phyloP scores from a whole-genome alignment of 2,888 invertebrate genomes.

The Dascillus cervinus region DNA sequence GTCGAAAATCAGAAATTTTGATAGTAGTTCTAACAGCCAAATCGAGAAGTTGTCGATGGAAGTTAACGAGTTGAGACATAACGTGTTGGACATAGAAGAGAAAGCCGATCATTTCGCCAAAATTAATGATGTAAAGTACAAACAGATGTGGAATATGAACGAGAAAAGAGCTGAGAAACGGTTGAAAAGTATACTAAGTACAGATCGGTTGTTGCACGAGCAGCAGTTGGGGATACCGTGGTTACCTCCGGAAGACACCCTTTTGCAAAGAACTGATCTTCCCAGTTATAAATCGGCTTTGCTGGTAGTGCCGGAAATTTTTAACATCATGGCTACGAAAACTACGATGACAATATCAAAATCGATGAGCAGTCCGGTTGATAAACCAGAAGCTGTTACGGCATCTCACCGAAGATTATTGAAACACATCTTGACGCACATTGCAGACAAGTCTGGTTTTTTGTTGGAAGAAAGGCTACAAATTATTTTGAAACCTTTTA shows the following conservation, averaged over 20 bases:
- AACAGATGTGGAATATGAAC: conserved; percentile 55
- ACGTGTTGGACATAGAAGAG: conserved; percentile 60
- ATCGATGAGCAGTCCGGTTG: neutral
- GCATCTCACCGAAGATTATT: no score
- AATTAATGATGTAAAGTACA: conserved; percentile 56
- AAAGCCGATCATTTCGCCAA: conserved; percentile 60
- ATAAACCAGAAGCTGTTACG: conserved; percentile 8
- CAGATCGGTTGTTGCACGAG: conserved; percentile 55
- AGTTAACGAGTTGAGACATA: conserved; percentile 55
- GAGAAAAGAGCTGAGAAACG: conserved; percentile 44
- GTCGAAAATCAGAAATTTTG: conserved; percentile 57
- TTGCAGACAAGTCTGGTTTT: conserved; percentile 67
- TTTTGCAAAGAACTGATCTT: conserved; percentile 42
- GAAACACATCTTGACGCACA: conserved; percentile 55
- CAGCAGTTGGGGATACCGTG: conserved; percentile 54
- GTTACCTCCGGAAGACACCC: conserved; percentile 40
- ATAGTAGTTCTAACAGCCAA: conserved; percentile 56
- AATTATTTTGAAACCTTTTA: conserved; percentile 56
- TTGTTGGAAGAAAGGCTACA: conserved; percentile 63
- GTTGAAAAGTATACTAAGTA: conserved; percentile 47
- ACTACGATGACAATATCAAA: conserved; percentile 15
- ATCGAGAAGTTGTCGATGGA: conserved; percentile 62
- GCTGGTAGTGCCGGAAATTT: conserved; percentile 2
- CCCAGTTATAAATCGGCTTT: conserved; percentile 36
- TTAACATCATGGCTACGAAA: no score